Evolutionary conservation across 2,113 vertebrate species (phyloP).

Genomic region (Apteryx mantelli): DNA sequence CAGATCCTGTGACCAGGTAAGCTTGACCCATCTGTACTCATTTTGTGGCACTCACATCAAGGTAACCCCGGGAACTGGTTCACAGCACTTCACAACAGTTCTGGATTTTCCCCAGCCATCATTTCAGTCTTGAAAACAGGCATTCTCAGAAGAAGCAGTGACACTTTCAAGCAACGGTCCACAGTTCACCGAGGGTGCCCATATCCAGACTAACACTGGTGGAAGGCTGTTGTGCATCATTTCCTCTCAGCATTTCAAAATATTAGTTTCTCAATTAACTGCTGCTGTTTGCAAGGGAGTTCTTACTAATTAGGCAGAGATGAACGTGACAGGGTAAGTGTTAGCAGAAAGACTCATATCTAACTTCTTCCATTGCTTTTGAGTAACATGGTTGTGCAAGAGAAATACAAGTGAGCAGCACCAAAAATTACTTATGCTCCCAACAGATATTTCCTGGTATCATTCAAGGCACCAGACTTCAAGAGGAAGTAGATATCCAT

Average conservation of each 20-base stretch:
- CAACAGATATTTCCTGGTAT: neutral
- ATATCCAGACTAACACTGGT: neutral
- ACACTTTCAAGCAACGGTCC: neutral
- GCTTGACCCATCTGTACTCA: neutral
- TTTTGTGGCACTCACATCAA: neutral
- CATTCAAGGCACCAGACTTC: neutral
- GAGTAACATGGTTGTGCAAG: neutral
- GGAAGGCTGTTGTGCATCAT: neutral
- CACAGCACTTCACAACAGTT: neutral
- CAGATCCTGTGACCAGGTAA: neutral
- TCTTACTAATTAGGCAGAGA: neutral
- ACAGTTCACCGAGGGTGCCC: neutral
- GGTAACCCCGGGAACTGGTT: neutral
- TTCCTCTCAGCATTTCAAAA: conserved; percentile 36
- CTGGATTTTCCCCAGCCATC: neutral
- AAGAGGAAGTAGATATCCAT: neutral
- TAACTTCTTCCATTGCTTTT: neutral
- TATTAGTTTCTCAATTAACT: neutral
- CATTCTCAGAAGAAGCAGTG: neutral
- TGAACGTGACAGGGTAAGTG: neutral
- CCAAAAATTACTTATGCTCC: neutral
- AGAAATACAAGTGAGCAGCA: neutral
- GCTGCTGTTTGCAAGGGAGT: neutral
- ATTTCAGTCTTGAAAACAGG: neutral
- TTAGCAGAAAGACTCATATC: neutral